phyloP scores from a whole-genome alignment of 2,797 vertebrate species.

The Anomalospiza imberbis region DNA sequence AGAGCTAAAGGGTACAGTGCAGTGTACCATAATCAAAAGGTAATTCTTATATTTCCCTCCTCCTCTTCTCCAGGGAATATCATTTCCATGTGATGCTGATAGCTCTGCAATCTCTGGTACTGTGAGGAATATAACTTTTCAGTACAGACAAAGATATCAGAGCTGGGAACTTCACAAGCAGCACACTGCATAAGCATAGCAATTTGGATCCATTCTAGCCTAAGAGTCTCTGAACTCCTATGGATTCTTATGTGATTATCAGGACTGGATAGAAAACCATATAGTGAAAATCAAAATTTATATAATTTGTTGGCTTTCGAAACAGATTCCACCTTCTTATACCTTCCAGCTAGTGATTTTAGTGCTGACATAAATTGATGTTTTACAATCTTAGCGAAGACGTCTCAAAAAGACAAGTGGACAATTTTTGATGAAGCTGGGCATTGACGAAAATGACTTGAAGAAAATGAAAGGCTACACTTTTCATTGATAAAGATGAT shows the following conservation, averaged over 20 bases:
- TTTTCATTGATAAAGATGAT: not conserved
- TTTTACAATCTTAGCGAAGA: not conserved
- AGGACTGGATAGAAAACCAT: not conserved
- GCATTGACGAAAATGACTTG: not conserved
- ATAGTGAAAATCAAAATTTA: not conserved
- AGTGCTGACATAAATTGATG: not conserved
- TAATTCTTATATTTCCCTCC: not conserved
- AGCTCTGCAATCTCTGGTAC: not conserved
- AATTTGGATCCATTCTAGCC: not conserved
- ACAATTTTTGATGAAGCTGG: not conserved
- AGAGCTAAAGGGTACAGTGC: not conserved
- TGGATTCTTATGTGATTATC: not conserved
- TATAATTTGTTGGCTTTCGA: not conserved
- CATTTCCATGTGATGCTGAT: not conserved
- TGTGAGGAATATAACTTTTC: not conserved
- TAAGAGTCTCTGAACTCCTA: not conserved
- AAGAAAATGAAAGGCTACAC: not conserved
- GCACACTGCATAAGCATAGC: not conserved
- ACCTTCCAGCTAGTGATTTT: not conserved
- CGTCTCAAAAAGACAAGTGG: not conserved
- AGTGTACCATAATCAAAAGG: not conserved
- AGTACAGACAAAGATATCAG: not conserved
- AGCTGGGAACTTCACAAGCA: not conserved
- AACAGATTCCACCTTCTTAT: not conserved
- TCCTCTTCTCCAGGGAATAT: not conserved